Conservation (phyloP, 1,140 invertebrate species). For the Meloidogyne floridensis region DNA sequence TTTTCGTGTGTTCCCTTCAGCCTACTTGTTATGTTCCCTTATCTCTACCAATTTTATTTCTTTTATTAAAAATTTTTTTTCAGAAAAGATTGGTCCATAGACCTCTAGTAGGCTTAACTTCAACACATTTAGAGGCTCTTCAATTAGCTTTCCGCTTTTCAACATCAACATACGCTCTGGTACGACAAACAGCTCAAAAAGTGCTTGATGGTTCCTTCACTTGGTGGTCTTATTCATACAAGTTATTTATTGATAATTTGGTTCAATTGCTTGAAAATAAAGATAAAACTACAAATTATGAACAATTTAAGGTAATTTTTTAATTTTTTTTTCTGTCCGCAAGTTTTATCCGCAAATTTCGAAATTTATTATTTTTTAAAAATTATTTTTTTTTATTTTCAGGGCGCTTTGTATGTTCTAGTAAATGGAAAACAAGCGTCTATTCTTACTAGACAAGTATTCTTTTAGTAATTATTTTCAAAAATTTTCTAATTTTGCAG, state of each 20-base stretch:
- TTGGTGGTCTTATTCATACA: not conserved
- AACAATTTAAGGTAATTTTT: conserved; percentile 74
- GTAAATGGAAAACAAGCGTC: conserved; percentile 73
- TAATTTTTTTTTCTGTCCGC: not conserved
- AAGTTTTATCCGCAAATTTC: no score
- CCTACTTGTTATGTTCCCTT: not conserved
- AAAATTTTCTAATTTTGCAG: not conserved
- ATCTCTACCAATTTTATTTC: not conserved
- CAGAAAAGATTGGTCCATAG: conserved; percentile 50
- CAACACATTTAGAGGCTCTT: conserved; percentile 46
- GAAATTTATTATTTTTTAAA: conserved; percentile 22
- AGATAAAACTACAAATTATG: conserved; percentile 69
- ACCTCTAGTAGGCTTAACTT: conserved; percentile 25
- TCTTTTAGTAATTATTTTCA: no score
- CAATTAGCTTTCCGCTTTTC: conserved; percentile 40
- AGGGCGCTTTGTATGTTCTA: conserved; percentile 79
- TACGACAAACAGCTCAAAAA: conserved; percentile 73
- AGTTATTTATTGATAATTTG: conserved; percentile 12
- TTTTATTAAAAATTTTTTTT: conserved; percentile 24
- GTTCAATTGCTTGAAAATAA: conserved; percentile 72
- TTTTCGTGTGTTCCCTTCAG: conserved; percentile 5
- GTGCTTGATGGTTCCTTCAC: conserved; percentile 70
- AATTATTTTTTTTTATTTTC: conserved; percentile 29
- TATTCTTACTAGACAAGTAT: conserved; percentile 72
- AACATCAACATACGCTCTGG: conserved; percentile 66